Conservation (phyloP, 2,113 vertebrate genomes). For the Aleadryas rufinucha region DNA sequence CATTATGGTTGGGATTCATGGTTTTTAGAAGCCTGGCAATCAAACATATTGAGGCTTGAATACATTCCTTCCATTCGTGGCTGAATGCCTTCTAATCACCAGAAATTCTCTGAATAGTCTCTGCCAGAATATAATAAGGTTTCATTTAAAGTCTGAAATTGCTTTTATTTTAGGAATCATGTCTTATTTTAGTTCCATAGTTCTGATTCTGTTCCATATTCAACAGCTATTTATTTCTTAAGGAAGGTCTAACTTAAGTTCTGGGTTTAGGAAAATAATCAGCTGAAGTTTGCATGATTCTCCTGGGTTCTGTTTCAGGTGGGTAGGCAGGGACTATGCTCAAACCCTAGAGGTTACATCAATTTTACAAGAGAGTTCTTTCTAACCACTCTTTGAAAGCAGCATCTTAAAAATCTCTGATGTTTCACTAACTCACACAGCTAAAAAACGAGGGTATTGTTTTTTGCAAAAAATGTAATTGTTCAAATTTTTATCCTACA, state of each 20-base stretch:
- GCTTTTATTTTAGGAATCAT: background rate
- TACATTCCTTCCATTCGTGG: background rate
- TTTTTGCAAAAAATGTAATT: background rate
- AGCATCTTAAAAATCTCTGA: background rate
- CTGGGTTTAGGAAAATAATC: background rate
- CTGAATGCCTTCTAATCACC: background rate
- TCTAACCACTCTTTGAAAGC: background rate
- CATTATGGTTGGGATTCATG: background rate
- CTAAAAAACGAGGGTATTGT: background rate
- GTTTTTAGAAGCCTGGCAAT: background rate
- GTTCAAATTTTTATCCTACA: background rate
- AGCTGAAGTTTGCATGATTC: background rate
- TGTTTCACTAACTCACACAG: background rate
- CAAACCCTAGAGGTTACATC: background rate
- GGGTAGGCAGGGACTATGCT: background rate
- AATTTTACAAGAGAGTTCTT: background rate
- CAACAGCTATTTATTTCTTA: conserved; percentile 13
- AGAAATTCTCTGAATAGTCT: background rate
- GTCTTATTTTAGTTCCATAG: background rate
- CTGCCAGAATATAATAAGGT: background rate
- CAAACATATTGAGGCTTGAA: background rate
- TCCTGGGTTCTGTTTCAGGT: background rate
- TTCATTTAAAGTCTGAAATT: background rate
- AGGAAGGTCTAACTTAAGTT: background rate
- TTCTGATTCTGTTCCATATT: conserved; percentile 3